These are phyloP conservation scores for Lagria hirta DNA, from an alignment of 2,888 invertebrate species.

Conservation along the genomic window DNA sequence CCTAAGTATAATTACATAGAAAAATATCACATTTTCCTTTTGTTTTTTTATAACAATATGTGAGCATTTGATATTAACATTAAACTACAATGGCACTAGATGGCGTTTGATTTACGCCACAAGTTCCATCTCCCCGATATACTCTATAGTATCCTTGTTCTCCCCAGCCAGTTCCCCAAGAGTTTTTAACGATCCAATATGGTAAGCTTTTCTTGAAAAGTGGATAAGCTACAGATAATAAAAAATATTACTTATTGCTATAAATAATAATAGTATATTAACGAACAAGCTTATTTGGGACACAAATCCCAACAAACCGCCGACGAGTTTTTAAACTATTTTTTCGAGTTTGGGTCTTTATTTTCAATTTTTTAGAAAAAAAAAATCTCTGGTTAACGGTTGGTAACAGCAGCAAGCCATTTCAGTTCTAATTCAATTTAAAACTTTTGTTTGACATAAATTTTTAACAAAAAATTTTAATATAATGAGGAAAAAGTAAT, in stretches of 20 bases:
- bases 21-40: slow-evolving; percentile 28
- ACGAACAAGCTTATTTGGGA: slow-evolving; percentile 2
- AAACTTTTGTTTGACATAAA: too few relatives aligned
- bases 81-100: slow-evolving; percentile 72
- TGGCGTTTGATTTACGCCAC: slow-evolving; percentile 90
- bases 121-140: slow-evolving; percentile 91
- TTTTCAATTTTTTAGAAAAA: too few relatives aligned
- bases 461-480: too few relatives aligned
- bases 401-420: too few relatives aligned
- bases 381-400: too few relatives aligned
- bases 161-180: slow-evolving; percentile 91
- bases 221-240: slow-evolving; percentile 64
- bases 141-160: slow-evolving; percentile 94
- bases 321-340: too few relatives aligned
- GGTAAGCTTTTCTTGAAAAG: slow-evolving; percentile 79
- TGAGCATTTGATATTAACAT: slow-evolving; percentile 2
- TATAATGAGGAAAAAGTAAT: too few relatives aligned
- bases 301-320: too few relatives aligned
- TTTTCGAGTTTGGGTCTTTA: too few relatives aligned
- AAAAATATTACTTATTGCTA: neutral
- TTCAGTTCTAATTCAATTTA: too few relatives aligned
- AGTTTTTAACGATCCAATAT: slow-evolving; percentile 94
- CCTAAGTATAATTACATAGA: neutral
- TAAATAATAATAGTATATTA: too few relatives aligned
- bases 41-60: slow-evolving; percentile 11